These are phyloP conservation scores for Drepana falcataria DNA, from an alignment of 2,888 invertebrate species.

Conservation along the genomic window DNA sequence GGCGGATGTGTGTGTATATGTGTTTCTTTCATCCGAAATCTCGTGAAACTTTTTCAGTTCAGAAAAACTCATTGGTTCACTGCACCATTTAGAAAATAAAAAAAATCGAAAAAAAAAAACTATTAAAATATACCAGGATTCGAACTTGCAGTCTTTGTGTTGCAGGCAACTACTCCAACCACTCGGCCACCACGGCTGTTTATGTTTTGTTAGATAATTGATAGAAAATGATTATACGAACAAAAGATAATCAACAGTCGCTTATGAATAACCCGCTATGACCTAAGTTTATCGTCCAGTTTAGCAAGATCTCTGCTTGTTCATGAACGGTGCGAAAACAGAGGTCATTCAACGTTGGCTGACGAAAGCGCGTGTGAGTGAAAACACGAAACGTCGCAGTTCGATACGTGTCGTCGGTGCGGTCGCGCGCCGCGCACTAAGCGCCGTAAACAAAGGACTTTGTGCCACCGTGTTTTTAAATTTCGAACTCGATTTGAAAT, in stretches of 20 bases:
- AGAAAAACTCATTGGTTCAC: too few relatives aligned
- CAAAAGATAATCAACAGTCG: constrained; percentile 2
- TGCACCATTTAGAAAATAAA: too few relatives aligned
- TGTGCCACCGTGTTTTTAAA: constrained; percentile 12
- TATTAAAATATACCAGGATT: not conserved
- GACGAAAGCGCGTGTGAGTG: constrained; percentile 19
- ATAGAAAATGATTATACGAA: not conserved
- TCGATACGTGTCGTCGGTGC: constrained; percentile 18
- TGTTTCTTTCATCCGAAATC: too few relatives aligned
- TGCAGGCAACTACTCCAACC: too few relatives aligned
- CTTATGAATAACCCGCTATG: constrained; percentile 3
- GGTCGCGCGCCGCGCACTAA: constrained; percentile 21
- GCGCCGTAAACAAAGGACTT: constrained; percentile 33
- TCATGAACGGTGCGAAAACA: not conserved
- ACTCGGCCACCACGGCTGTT: not conserved
- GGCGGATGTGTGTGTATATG: too few relatives aligned
- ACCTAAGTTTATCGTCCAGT: constrained; percentile 8
- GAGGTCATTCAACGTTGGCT: constrained; percentile 7
- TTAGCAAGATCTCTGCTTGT: constrained; percentile 1
- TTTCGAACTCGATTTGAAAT: not conserved
- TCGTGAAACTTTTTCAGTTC: too few relatives aligned
- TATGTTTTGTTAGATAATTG: not conserved
- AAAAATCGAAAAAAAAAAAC: too few relatives aligned
- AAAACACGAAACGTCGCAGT: constrained; percentile 27
- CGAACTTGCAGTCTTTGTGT: not conserved